Base-by-base conservation (phyloP, 2,888 invertebrate species). In the Lamellibrachia satsuma region DNA sequence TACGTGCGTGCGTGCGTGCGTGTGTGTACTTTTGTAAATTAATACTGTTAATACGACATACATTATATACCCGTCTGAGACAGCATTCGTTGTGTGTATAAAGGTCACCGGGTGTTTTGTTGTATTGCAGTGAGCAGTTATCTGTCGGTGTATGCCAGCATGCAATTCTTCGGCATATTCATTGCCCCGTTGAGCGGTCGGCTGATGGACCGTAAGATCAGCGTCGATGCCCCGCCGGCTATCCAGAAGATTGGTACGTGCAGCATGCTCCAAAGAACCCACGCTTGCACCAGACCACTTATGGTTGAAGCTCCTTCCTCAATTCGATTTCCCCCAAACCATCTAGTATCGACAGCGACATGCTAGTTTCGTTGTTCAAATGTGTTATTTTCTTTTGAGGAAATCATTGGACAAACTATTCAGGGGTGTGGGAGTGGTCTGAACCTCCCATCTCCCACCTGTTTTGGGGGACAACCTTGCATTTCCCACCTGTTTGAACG, bases 101-200 rank as follows among this genome's bases (percentile, higher is more conserved):
- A 92, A 91, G n/a, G 55, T 9, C 9, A 55, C 9, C 7, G 7
- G 55, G 57, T 57, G 57, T 57, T 15, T 93, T 93, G 15, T 93
- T 55, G 91, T 27, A 52, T 94, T 94, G 57, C 94, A 94, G 94
- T 94, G 22, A 94, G 94, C 90, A 93, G 93, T 55, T 94, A 94
- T 91, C 94, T 94, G 11, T 94, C 94, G n/a, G 94, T 94, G 52
- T 94, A 94, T 75, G 94, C 94, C 3, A 91, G 91, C 52, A 92
- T 94, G 91, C 94, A 94, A 93, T 94, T 94, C 90, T 93, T 94
- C 90, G 94, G 94, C 0, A 93, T 94, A 51, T 93, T 94, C 52
- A 92, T 94, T 7, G 94, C 94, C 6, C 94, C 94, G 1, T 93
- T 94, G 90, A 94, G 94, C 90, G 94, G 94, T 7, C 93, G 94